phyloP scores from a whole-genome alignment of 2,113 vertebrate genomes.

The Odontesthes bonariensis region DNA sequence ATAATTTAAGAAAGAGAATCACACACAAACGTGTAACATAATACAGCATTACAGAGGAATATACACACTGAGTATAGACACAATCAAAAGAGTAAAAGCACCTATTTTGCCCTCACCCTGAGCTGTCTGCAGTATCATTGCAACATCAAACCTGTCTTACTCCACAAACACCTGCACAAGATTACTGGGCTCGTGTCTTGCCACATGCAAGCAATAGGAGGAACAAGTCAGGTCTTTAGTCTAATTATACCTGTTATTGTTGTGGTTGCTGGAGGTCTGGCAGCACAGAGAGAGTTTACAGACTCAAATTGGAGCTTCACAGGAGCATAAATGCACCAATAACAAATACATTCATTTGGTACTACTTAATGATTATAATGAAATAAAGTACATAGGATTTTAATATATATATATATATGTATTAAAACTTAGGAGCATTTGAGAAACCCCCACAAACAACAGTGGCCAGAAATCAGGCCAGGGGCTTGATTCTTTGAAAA shows the following conservation, averaged over 20 bases:
- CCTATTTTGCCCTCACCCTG: constrained; percentile 7
- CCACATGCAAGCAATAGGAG: neutral
- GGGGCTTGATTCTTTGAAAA: neutral
- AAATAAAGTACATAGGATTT: constrained; percentile 25
- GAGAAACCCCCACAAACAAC: constrained; percentile 2
- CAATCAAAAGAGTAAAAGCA: constrained; percentile 22
- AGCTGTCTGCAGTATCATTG: neutral
- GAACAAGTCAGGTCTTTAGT: neutral
- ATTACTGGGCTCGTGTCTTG: neutral
- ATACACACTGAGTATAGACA: constrained; percentile 10
- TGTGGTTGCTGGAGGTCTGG: neutral
- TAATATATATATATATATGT: neutral
- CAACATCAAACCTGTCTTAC: constrained; percentile 10
- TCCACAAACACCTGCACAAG: neutral
- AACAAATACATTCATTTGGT: constrained; percentile 64
- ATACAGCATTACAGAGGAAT: neutral
- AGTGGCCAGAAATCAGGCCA: neutral
- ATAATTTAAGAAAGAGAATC: constrained; percentile 9
- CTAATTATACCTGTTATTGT: neutral
- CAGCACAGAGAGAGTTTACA: constrained; percentile 16
- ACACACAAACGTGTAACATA: neutral
- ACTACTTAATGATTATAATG: neutral
- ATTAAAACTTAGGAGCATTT: constrained; percentile 11
- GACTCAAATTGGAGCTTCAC: constrained; percentile 21
- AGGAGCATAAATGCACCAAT: constrained; percentile 30